phyloP scores from a whole-genome alignment of 2,888 invertebrate species.

The Ophioninae sp. region DNA sequence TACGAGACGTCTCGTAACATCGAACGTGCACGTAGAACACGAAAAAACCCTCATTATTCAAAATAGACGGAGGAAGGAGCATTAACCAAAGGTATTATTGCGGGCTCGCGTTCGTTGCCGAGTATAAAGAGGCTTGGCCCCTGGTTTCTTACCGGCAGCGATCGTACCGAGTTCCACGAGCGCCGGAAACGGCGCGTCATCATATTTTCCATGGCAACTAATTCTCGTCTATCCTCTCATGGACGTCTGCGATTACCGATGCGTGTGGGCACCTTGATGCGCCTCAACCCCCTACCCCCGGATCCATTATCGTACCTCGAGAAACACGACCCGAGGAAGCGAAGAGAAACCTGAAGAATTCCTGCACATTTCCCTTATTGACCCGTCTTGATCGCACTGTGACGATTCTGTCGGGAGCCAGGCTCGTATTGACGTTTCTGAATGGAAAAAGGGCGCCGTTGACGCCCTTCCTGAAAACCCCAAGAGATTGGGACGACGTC shows the following conservation, averaged over 20 bases:
- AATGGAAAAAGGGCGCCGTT: too few relatives aligned
- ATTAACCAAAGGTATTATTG: slow-evolving; percentile 26
- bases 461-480: too few relatives aligned
- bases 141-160: slow-evolving; percentile 19
- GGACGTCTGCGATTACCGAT: slow-evolving; percentile 39
- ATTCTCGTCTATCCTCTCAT: slow-evolving; percentile 27
- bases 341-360: neutral
- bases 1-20: neutral
- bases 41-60: slow-evolving; percentile 52
- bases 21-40: neutral
- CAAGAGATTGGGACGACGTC: too few relatives aligned
- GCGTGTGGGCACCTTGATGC: slow-evolving; percentile 8
- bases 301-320: neutral
- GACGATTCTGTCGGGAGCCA: too few relatives aligned
- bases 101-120: slow-evolving; percentile 14
- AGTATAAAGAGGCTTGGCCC: slow-evolving; percentile 11
- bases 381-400: too few relatives aligned
- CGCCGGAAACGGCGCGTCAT: slow-evolving; percentile 49
- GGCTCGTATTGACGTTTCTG: too few relatives aligned
- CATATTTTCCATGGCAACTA: slow-evolving; percentile 44
- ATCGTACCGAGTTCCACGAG: slow-evolving; percentile 14
- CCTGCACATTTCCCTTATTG: neutral
- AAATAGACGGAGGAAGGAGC: slow-evolving; percentile 36
- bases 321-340: neutral
- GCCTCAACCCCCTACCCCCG: neutral